Evolutionary conservation across 2,888 invertebrate genomes (phyloP), one percentile per base, ranked within the genome.

Genomic region (Falcaria lacertinaria): DNA sequence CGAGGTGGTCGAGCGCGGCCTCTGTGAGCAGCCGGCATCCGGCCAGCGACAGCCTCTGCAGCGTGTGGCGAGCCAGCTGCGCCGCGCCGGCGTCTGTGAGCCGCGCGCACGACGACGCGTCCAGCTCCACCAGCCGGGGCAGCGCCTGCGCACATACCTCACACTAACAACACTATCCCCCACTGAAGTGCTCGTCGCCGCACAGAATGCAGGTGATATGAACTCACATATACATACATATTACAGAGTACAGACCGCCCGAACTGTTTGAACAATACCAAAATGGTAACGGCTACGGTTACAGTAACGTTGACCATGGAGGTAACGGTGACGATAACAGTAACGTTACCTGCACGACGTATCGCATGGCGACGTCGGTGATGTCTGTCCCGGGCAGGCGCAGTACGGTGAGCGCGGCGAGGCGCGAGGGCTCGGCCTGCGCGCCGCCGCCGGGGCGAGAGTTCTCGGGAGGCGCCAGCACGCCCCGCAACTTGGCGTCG

Each of bases 61-160:
- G 87, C 16, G 93, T 93, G 47, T 94, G 93, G 47, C 95, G 94
- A 41, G 94, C 94, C 35, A 97, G 89, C 79, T 96, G 96, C 17
- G 96, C 96, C 39, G 97, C 94, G 37, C 97, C 97, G 8, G 96
- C 96, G 78, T 98, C 97, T 0, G 97, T 96, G 33, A 98, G 92
- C 16, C 96, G 92, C 44, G 95, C 94, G 80, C 98, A 98, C 43
- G 96, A 95, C 52, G 96, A 92, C 57, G 98, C 90, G 83, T 97
- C 96, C 57, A 98, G 82, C 54, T 93, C 92, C 44, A 91, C 91
- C 42, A 98, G 87, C 60, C 91, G 91, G 0, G 95, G 95, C 43
- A 96, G 72, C 52, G 95, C 94, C 85, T 96, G 93, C 0, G 55
- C 16, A 28, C 33, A 28, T 5, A 33, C 1, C 4, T 6, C 14